phyloP scores from a whole-genome alignment of 2,113 vertebrate genomes.

The Tonatia bakeri region DNA sequence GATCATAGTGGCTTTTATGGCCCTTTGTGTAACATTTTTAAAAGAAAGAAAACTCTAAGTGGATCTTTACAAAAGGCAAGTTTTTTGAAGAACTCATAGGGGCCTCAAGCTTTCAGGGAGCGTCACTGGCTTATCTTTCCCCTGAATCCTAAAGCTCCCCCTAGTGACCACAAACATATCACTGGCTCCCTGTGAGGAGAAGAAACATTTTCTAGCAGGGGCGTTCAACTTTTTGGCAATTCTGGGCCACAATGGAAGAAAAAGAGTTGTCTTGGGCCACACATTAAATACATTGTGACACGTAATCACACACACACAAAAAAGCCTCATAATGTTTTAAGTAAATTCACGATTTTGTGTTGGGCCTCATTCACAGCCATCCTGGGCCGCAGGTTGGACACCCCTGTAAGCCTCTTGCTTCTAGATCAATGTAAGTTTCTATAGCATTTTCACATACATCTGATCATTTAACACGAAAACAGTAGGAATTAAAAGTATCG shows the following conservation, averaged over 20 bases:
- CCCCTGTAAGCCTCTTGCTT: background rate
- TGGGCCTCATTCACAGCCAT: no score
- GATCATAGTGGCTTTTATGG: background rate
- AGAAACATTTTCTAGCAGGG: background rate
- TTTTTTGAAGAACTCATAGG: background rate
- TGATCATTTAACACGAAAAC: background rate
- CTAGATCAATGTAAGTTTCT: background rate
- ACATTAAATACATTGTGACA: no score
- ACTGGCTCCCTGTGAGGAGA: background rate
- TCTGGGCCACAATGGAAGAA: no score
- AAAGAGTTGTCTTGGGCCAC: no score
- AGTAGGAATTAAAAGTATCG: background rate
- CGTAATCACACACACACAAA: no score
- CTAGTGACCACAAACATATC: slow-evolving; percentile 46
- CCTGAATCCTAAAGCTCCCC: slow-evolving; percentile 61
- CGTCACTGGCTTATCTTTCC: background rate
- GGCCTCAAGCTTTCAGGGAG: background rate
- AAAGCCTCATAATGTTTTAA: no score
- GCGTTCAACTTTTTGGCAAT: no score
- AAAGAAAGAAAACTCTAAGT: background rate
- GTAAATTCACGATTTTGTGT: no score
- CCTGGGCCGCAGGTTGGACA: no score
- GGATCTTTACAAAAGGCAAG: background rate
- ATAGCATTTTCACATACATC: background rate
- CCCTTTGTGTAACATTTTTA: background rate